Evolutionary conservation across 2,888 invertebrate species (phyloP), one percentile per base, ranked within the genome.

Genomic region (Drosophila mimetica): DNA sequence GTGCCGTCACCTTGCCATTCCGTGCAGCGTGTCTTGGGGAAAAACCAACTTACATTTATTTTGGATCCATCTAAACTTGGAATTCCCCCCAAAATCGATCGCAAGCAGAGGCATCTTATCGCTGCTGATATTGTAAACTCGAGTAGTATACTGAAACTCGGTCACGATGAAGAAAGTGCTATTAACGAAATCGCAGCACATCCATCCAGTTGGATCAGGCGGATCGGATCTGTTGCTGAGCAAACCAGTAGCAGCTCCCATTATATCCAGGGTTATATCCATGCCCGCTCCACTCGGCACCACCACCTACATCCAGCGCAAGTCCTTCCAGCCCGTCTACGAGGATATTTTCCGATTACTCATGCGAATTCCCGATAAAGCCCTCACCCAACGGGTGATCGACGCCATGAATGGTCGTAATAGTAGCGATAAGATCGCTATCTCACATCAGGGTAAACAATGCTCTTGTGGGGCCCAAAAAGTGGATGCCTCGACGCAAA

Each of bases 321-420:
- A 88, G 44, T 73, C 77, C n/a, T 83, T 77, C 75, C 71, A 87
- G 50, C 30, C 80, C 4, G 74, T 81, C 3, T 86, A 86, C 57
- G 73, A 85, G 30, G 89, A 90, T 2, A 73, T 91, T 8, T 91
- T 91, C 42, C 82, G 79, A 44, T 84, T 88, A 4, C 72, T 91
- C 4, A 79, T 90, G 44, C 79, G 79, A 16, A 77, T 91, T 18
- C 89, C 90, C 0, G 91, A 91, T 57, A 86, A 85, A 51, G 84
- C 86, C 9, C 67, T 91, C 9, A 89, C 88, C 14, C 60, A 82
- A 18, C 89, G 91, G 48, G 89, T 91, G 18, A 74, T 89, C 36
- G 79, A 89, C 37, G 91, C 91, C 16, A 88, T 91, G 28, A 91
- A 91, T 71, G 89, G 72, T 0, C 50, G 83, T 9, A 39, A 37